A percentile compares a stretch with the other conserved stretches of the same genome.
phyloP scores from a whole-genome alignment of 2,888 invertebrate species.

The Sphaerophoria taeniata region DNA sequence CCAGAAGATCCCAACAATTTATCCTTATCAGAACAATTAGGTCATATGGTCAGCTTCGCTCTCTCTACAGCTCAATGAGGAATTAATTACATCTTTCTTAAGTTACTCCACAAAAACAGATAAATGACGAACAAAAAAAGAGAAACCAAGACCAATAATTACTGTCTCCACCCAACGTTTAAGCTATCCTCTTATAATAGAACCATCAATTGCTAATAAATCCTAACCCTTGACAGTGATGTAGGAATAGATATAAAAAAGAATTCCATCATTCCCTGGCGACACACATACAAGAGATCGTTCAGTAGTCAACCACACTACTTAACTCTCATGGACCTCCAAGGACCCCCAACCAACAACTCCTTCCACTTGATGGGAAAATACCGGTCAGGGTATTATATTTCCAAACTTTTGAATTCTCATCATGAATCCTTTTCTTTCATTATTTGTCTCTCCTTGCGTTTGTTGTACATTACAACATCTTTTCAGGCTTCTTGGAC shows the following conservation, averaged over 20 bases:
- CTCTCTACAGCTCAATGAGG: slow-evolving; percentile 27
- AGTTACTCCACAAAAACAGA: neutral
- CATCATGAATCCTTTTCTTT: slow-evolving; percentile 1
- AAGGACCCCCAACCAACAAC: slow-evolving; percentile 30
- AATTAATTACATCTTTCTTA: slow-evolving; percentile 57
- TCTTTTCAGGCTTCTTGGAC: slow-evolving; percentile 26
- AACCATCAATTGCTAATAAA: slow-evolving; percentile 53
- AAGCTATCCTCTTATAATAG: slow-evolving; percentile 15
- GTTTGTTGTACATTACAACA: slow-evolving; percentile 13
- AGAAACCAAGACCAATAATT: slow-evolving; percentile 14
- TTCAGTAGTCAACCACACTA: slow-evolving; percentile 22
- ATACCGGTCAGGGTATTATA: slow-evolving; percentile 34
- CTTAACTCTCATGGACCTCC: neutral
- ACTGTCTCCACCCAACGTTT: slow-evolving; percentile 12
- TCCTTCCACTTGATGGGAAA: slow-evolving; percentile 9
- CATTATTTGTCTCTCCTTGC: neutral
- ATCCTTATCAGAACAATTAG: neutral
- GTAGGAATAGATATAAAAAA: neutral
- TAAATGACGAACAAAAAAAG: neutral
- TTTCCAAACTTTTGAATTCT: slow-evolving; percentile 49
- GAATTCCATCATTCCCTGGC: slow-evolving; percentile 32
- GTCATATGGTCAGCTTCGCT: slow-evolving; percentile 20
- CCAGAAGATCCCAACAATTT: neutral
- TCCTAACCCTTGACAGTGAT: slow-evolving; percentile 28
- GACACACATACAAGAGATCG: neutral